Evolutionary conservation across 2,888 invertebrate genomes (phyloP).

Genomic region (Drosophila maculinotata): DNA sequence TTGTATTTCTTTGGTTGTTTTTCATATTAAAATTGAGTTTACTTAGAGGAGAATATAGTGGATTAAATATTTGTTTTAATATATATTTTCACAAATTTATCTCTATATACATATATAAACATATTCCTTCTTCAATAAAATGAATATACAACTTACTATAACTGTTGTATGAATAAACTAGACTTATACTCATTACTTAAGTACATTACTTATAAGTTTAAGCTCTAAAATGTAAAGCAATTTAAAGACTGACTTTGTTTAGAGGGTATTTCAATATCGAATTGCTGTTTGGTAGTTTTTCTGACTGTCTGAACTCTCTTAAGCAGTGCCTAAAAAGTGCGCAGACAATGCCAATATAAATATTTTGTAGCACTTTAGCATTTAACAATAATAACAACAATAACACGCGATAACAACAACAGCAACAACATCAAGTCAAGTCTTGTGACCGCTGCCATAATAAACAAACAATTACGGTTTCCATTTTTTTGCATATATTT

Average conservation of each 20-base stretch:
- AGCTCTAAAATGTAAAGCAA: too few relatives aligned
- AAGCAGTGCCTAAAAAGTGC: slow-evolving; percentile 9
- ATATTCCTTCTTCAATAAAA: too few relatives aligned
- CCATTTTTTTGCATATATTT: slow-evolving; percentile 21
- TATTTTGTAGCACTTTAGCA: slow-evolving; percentile 68
- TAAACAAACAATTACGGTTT: slow-evolving; percentile 83
- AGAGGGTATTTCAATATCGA: slow-evolving; percentile 20
- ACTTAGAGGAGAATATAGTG: too few relatives aligned
- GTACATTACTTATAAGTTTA: too few relatives aligned
- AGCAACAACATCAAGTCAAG: slow-evolving; percentile 38
- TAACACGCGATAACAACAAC: slow-evolving; percentile 39
- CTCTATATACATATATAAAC: too few relatives aligned
- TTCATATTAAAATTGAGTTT: too few relatives aligned
- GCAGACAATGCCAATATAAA: slow-evolving; percentile 68
- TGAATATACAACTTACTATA: too few relatives aligned
- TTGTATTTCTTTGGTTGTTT: too few relatives aligned
- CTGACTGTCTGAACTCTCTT: neutral
- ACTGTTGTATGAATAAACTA: too few relatives aligned
- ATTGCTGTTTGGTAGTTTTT: neutral
- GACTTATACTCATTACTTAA: too few relatives aligned
- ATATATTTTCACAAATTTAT: too few relatives aligned
- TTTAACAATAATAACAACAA: slow-evolving; percentile 65
- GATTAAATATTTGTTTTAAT: too few relatives aligned
- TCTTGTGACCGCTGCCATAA: slow-evolving; percentile 57
- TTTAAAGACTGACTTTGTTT: neutral